Evolutionary conservation across 1,140 invertebrate species (phyloP).

Genomic region (Atopsyche davidsoni): DNA sequence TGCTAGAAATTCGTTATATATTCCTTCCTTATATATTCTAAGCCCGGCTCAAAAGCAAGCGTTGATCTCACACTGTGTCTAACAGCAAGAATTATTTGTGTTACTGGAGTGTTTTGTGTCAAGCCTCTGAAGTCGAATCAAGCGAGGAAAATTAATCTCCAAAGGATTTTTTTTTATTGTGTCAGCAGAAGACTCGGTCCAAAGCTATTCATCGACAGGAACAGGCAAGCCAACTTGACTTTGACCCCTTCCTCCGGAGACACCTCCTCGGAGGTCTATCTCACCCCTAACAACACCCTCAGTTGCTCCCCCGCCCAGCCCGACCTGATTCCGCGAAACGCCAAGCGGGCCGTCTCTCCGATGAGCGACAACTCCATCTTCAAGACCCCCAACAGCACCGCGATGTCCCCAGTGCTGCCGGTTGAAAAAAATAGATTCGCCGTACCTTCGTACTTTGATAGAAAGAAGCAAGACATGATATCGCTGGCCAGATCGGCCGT

Average conservation of each 20-base stretch:
- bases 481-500: constrained; percentile 35
- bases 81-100: too few relatives aligned
- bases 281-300: constrained; percentile 39
- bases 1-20: too few relatives aligned
- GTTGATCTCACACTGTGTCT: too few relatives aligned
- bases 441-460: constrained; percentile 46
- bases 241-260: constrained; percentile 28
- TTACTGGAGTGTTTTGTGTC: too few relatives aligned
- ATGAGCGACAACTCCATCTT: constrained; percentile 35
- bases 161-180: too few relatives aligned
- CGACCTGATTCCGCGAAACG: constrained; percentile 37
- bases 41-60: too few relatives aligned
- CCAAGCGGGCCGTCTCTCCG: constrained; percentile 31
- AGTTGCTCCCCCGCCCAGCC: constrained; percentile 30
- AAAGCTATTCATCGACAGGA: constrained; percentile 26
- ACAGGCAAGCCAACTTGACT: constrained; percentile 6
- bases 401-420: constrained; percentile 20
- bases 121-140: too few relatives aligned
- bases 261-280: constrained; percentile 34
- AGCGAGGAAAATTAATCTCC: too few relatives aligned
- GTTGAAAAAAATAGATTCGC: constrained; percentile 33
- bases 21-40: too few relatives aligned
- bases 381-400: constrained; percentile 37
- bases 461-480: constrained; percentile 37
- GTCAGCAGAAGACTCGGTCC: constrained; percentile 26